These are phyloP conservation scores for Danaus melanippus DNA, from an alignment of 1,140 invertebrate genomes.

Conservation along the genomic window DNA sequence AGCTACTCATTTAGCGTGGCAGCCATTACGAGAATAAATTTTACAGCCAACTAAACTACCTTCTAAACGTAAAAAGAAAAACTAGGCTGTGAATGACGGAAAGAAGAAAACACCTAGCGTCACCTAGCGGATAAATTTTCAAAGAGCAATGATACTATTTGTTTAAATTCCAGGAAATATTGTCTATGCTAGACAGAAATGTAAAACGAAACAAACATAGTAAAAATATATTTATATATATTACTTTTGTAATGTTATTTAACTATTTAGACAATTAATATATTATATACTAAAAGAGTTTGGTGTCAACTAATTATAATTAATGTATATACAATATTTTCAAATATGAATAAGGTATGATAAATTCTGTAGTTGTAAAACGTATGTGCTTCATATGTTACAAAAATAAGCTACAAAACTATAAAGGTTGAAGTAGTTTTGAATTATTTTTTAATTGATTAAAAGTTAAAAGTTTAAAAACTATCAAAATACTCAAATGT, in stretches of 20 bases:
- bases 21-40: constrained; percentile 68
- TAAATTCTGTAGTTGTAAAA: too few species aligned
- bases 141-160: constrained; percentile 28
- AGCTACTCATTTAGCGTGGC: constrained; percentile 63
- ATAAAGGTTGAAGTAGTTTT: too few species aligned
- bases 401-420: too few species aligned
- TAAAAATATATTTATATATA: background rate
- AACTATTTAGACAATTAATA: too few species aligned
- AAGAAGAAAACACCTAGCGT: constrained; percentile 54
- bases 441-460: too few species aligned
- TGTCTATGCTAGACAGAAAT: constrained; percentile 20
- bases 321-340: too few species aligned
- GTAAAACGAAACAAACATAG: constrained; percentile 2
- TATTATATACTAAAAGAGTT: too few species aligned
- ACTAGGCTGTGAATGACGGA: constrained; percentile 59
- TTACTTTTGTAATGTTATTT: background rate
- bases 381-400: too few species aligned
- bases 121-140: constrained; percentile 36
- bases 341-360: too few species aligned
- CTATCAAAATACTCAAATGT: too few species aligned
- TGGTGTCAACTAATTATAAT: too few species aligned
- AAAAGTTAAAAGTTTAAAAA: too few species aligned
- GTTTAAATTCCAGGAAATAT: constrained; percentile 11
- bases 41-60: constrained; percentile 45
- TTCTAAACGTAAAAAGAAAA: constrained; percentile 60